Evolutionary conservation across 1,140 invertebrate genomes (phyloP).

Genomic region (Zaprionus ghesquierei): DNA sequence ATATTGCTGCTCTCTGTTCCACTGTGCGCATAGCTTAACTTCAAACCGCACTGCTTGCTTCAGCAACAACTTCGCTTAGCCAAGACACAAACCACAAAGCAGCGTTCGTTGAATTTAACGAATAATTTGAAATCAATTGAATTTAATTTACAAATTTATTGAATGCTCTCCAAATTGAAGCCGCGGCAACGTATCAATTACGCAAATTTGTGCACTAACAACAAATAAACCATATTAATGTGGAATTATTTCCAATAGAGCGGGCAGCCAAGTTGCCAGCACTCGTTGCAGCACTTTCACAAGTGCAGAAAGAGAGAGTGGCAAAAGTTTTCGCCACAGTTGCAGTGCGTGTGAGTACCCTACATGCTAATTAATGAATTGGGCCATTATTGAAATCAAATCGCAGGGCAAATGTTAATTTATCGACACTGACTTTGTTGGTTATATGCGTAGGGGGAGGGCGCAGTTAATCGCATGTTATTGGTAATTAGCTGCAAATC

Average conservation of each 20-base stretch:
- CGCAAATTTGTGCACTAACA: constrained; percentile 50
- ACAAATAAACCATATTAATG: constrained; percentile 54
- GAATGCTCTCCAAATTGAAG: not conserved
- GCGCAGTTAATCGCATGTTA: constrained; percentile 67
- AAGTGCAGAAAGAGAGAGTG: constrained; percentile 23
- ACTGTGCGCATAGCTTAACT: not conserved
- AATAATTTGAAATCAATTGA: constrained; percentile 2
- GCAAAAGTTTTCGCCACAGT: constrained; percentile 41
- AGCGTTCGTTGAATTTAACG: not conserved
- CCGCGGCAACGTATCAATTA: constrained; percentile 46
- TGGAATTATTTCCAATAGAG: constrained; percentile 60
- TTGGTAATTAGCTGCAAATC: constrained; percentile 54
- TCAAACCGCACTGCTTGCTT: not conserved
- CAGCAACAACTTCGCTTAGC: not conserved
- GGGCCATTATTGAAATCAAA: constrained; percentile 76
- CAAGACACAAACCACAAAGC: constrained; percentile 5
- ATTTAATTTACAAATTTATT: not conserved
- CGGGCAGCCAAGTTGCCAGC: constrained; percentile 13
- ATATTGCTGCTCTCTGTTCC: not conserved
- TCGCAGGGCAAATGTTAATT: constrained; percentile 62
- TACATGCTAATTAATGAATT: constrained; percentile 77
- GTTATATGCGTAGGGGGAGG: too few species aligned
- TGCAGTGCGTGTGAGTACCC: constrained; percentile 35
- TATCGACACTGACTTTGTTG: constrained; percentile 46
- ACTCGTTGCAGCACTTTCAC: not conserved